Evolutionary conservation across 1,140 invertebrate genomes (phyloP), one percentile per base, ranked within the genome.

Genomic region (Saxidomus purpurata): DNA sequence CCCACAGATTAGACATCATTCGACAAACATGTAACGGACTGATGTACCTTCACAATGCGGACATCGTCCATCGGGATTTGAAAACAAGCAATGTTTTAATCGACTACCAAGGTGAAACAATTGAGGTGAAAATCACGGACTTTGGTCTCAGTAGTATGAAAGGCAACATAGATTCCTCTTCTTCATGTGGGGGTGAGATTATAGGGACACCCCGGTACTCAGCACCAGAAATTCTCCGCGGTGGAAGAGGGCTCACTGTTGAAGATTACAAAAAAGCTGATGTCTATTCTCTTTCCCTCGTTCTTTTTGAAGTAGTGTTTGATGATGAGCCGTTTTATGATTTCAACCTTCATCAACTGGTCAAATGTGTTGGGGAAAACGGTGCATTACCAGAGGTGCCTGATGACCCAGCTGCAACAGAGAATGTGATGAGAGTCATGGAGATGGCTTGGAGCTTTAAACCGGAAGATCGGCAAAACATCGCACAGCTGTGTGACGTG

Each of bases 91-190:
- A 84, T 34, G 40, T 84, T 0, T 25, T 84, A 15, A 19, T 84
- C 38, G 34, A 71, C 31, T 71, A 71, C 19, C 4, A 49, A 22
- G 19, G 13, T 1, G 81, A 28, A 0, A 19, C 69, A 47, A 49
- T n/a, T 4, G 61, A 34, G 0, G 91, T 74, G 13, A 92, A 92
- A 40, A 69, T 92, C 31, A 84, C 91, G 22, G 91, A 93, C 74
- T 93, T 93, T 87, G 91, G 92, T 6, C 76, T 92, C 15, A 92
- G 92, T 36, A 86, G 90, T 76, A 90, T 90, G 47, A 92, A 85
- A 52, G 69, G 71, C n/a, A 77, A 90, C 43, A 40, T 76, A 1
- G 34, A 49, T 11, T 59, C 84, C 3, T 47, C 49, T 0, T 67
- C 28, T 31, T 28, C 25, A 25, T 31, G 28, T 17, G 17, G 11